Base-by-base conservation (phyloP, 2,797 vertebrate species). In the Sebastes paucispinis region DNA sequence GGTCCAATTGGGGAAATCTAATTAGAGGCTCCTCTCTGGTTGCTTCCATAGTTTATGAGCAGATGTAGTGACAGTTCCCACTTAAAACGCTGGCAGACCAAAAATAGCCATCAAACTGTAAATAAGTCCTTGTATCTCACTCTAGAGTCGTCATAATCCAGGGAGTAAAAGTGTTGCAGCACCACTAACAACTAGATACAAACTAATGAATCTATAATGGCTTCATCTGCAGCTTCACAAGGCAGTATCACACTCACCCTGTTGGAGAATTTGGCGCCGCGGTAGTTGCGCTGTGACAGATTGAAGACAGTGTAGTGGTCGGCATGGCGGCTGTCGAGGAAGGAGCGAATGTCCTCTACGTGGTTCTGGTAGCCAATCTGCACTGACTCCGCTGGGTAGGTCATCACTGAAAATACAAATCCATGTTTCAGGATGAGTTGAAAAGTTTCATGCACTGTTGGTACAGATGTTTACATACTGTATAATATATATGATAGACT, bases 251-350 rank as follows among this genome's bases (percentile, higher is more conserved):
- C 58, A 68, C 97, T 95, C 93, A 99, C 98, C 96, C 98, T 94
- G 95, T 98, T 99, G 89, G 99, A 98, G 94, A 99, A 99, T 94
- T 98, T 99, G 95, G 98, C 97, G 80, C 97, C 98, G 27, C 98
- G 97, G 89, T 99, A 99, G 87, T 97, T 98, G 90, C 98, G 98
- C 90, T 98, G 98, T 2, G 98, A 99, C 75, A 99, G 91, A 93
- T 99, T 99, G 94, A 99, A 99, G 90, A 99, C 97, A 3, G 98
- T 99, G 94, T 99, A 99, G 93, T 98, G 98, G 93, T 99, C 98
- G 3, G 97, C 97, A 85, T 99, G 98, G 64, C 97, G 96, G 79
- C 97, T 97, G 93, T 99, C 98, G 69, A 99, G 88, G 90, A 99
- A 99, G 0, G 97, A 98, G 86, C 98, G 96, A 43, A 99, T 98